Evolutionary conservation across 2,113 vertebrate genomes (phyloP).

Genomic region (Indicator indicator): DNA sequence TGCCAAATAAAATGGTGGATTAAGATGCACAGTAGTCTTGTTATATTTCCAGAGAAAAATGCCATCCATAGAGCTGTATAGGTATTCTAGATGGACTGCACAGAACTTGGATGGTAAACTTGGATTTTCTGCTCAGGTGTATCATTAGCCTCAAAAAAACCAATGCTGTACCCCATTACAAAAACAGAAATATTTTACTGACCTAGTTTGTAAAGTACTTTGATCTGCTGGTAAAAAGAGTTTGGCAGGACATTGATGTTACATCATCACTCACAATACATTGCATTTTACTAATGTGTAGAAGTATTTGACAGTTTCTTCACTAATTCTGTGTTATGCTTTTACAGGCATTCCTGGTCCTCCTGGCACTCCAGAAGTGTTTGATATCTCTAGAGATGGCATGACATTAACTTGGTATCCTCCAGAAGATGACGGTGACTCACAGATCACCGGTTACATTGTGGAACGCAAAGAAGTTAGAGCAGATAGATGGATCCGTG

Average conservation of each 20-base stretch:
- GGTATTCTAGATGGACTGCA: not conserved
- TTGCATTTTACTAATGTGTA: not conserved
- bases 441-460: slow-evolving; percentile 93
- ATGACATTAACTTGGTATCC: slow-evolving; percentile 97
- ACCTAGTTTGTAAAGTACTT: not conserved
- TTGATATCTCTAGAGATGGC: slow-evolving; percentile 94
- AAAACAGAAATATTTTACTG: not conserved
- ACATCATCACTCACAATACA: not conserved
- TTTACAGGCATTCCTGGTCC: slow-evolving; percentile 88
- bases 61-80: not conserved
- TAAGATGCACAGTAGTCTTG: not conserved
- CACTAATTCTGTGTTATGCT: not conserved
- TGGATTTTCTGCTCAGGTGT: not conserved
- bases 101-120: not conserved
- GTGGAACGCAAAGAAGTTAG: slow-evolving; percentile 97
- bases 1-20: not conserved
- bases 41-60: not conserved
- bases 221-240: not conserved
- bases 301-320: not conserved
- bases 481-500: slow-evolving; percentile 95
- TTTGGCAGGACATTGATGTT: not conserved
- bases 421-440: slow-evolving; percentile 94
- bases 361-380: slow-evolving; percentile 89
- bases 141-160: not conserved
- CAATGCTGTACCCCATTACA: not conserved